These are phyloP conservation scores for Labroides dimidiatus DNA, from an alignment of 2,797 vertebrate genomes.

Conservation along the genomic window DNA sequence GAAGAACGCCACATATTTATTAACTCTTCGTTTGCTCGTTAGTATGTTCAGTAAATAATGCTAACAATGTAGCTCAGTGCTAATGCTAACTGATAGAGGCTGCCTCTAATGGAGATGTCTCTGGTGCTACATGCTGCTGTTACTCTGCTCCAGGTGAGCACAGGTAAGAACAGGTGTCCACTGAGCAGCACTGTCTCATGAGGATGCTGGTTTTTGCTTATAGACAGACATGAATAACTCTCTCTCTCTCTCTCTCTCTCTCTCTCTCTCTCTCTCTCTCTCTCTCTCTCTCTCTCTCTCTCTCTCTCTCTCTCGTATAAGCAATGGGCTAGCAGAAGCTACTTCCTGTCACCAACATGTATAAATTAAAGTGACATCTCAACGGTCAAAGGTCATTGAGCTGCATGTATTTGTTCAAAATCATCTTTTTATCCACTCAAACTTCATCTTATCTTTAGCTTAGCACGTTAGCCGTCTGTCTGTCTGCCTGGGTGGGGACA, in stretches of 20 bases:
- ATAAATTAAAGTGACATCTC: constrained; percentile 20
- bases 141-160: constrained; percentile 30
- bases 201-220: background rate
- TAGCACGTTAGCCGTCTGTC: too few relatives aligned
- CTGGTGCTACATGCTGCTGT: constrained; percentile 59
- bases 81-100: constrained; percentile 31
- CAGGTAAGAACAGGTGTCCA: constrained; percentile 10
- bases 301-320: constrained; percentile 37
- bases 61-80: constrained; percentile 33
- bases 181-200: constrained; percentile 37
- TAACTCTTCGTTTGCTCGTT: constrained; percentile 2
- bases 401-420: too few relatives aligned
- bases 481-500: too few relatives aligned
- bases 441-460: too few relatives aligned
- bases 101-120: constrained; percentile 14
- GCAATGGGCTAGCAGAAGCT: constrained; percentile 29
- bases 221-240: constrained; percentile 20
- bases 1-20: constrained; percentile 53
- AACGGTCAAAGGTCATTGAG: constrained; percentile 19
- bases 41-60: constrained; percentile 20
- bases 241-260: constrained; percentile 9
- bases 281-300: constrained; percentile 9
- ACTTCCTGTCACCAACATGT: constrained; percentile 59
- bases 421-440: too few relatives aligned
- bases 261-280: constrained; percentile 4